phyloP scores from a whole-genome alignment of 2,888 invertebrate genomes.

The Acrocera orbiculus region DNA sequence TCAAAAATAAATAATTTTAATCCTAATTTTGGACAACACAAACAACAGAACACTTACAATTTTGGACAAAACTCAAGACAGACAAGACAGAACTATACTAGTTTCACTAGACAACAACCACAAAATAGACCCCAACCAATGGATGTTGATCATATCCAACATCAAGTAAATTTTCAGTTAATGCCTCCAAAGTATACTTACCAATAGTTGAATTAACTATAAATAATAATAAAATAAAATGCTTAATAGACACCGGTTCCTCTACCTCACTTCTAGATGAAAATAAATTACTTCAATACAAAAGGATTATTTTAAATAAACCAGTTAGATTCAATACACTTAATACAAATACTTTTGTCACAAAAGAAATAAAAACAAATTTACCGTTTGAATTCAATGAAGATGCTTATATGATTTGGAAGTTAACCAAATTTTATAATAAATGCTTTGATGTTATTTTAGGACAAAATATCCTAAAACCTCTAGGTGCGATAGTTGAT shows the following conservation, averaged over 20 bases:
- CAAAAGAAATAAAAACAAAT: neutral
- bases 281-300: constrained; percentile 7
- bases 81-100: too few species aligned
- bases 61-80: neutral
- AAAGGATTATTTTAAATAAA: constrained; percentile 7
- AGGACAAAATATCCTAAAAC: neutral
- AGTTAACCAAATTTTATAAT: neutral
- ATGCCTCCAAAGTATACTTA: constrained; percentile 6
- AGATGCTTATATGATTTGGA: neutral
- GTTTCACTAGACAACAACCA: neutral
- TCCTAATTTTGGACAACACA: neutral
- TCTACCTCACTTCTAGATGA: constrained; percentile 8
- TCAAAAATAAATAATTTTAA: neutral
- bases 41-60: neutral
- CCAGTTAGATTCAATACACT: neutral
- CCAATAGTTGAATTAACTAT: constrained; percentile 10
- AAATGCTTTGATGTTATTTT: neutral
- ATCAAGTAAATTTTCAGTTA: constrained; percentile 12
- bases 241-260: constrained; percentile 10
- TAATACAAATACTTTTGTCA: neutral
- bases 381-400: neutral
- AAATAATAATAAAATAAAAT: constrained; percentile 6
- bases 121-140: constrained; percentile 4
- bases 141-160: constrained; percentile 9
- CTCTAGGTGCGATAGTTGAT: neutral